Conservation (phyloP, 2,888 invertebrate species). For the Unio pictorum region DNA sequence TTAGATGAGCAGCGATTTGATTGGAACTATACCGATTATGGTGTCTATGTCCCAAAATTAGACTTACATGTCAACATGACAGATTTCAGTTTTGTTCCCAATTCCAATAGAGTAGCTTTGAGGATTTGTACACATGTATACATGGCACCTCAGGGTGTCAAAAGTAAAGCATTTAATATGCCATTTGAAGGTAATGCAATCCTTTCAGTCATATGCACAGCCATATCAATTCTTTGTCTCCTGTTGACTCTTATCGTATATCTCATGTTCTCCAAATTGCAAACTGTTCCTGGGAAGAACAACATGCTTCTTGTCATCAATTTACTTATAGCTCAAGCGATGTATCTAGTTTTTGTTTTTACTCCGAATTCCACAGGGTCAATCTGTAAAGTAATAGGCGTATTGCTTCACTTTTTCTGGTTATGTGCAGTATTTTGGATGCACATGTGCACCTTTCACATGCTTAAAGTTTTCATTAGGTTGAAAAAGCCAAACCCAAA, state of each 20-base stretch:
- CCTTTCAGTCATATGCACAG: conserved; percentile 10
- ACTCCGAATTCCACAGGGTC: conserved; percentile 7
- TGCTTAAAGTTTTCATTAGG: conserved; percentile 11
- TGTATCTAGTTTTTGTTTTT: conserved; percentile 10
- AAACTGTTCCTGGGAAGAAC: conserved; percentile 27
- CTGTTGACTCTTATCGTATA: conserved; percentile 13
- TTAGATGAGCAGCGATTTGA: too few species aligned
- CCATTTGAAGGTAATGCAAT: background rate
- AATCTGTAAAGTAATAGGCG: conserved; percentile 14
- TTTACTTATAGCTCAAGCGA: conserved; percentile 14
- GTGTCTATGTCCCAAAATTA: too few species aligned
- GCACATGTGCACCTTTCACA: conserved; percentile 26
- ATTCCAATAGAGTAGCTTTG: too few species aligned
- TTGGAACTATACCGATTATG: too few species aligned
- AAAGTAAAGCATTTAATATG: too few species aligned
- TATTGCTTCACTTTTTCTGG: conserved; percentile 26
- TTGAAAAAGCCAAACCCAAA: background rate
- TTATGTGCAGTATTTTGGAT: conserved; percentile 25
- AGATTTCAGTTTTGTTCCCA: too few species aligned
- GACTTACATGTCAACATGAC: too few species aligned
- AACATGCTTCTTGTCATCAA: conserved; percentile 16
- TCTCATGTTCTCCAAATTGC: conserved; percentile 13
- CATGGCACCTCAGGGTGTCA: too few species aligned
- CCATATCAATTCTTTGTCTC: conserved; percentile 17
- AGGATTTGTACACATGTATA: too few species aligned